Evolutionary conservation across 1,140 invertebrate genomes (phyloP), one percentile per base, ranked within the genome.

Genomic region (Brachystomella parvula): DNA sequence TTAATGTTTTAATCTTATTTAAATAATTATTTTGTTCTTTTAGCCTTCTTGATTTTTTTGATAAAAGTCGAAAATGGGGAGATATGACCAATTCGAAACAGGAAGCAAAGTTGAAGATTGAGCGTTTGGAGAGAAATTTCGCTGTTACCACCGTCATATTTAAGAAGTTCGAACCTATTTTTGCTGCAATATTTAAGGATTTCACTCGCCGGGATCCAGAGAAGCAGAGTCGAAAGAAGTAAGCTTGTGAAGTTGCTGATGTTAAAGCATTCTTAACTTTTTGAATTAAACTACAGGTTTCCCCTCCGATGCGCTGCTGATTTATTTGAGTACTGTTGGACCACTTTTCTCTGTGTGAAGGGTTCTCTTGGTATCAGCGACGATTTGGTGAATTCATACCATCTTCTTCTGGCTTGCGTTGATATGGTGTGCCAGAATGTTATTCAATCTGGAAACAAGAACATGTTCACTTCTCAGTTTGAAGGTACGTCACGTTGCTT

Each of bases 61-160:
- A 85, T 56, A 98, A 97, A 80, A 95, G 94, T 74, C 91, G 92
- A 76, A 89, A 89, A 75, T 98, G 96, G 96, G 87, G 89, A 53
- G 91, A 95, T 73, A 96, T 98, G 93, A 87, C 91, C 0, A 87
- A 87, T 70, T 83, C 96, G 76, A 83, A 90, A 0, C 84, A 87
- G 70, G 88, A 92, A 49, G 93, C 97, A 75, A 82, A 87, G 64
- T 83, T 86, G 26, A 91, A 90, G 78, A 89, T 98, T 59, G 87
- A 92, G 59, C 83, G 86, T 65, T 78, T 98, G 57, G 89, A 98
- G 75, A 83, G 87, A 60, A 96, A 94, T 75, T 98, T 98, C 83
- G 87, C 90, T 65, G 94, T 98, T 1, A 94, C 95, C 17, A 90
- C 89, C 72, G 88, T 95, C 9, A 87, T 96, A 67, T 98, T 94